Evolutionary conservation across 2,888 invertebrate species (phyloP).

Genomic region (Macropis europaea): DNA sequence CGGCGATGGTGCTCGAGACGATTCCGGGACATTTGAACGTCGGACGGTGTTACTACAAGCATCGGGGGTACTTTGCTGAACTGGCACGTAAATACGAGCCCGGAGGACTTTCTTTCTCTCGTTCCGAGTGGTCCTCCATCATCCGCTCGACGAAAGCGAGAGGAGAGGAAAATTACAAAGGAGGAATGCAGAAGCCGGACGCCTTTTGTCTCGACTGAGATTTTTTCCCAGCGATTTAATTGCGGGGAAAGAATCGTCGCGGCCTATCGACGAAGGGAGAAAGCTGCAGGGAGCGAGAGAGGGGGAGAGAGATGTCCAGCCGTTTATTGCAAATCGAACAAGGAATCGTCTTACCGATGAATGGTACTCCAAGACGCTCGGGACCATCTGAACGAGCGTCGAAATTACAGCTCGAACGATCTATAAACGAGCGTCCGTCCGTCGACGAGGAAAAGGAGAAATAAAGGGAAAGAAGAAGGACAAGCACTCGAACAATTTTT

Average conservation of each 20-base stretch:
- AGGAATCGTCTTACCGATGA: slow-evolving; percentile 45
- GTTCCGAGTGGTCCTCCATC: slow-evolving; percentile 51
- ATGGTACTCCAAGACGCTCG: slow-evolving; percentile 43
- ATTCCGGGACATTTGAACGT: slow-evolving; percentile 25
- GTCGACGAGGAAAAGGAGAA: not conserved
- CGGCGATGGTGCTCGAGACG: slow-evolving; percentile 6
- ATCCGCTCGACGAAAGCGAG: slow-evolving; percentile 15
- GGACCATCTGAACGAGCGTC: slow-evolving; percentile 50
- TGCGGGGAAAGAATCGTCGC: slow-evolving; percentile 53
- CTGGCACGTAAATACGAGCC: slow-evolving; percentile 53
- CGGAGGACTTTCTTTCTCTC: slow-evolving; percentile 44
- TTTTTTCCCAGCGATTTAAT: slow-evolving; percentile 60
- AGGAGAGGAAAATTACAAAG: slow-evolving; percentile 31
- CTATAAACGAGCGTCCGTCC: slow-evolving; percentile 43
- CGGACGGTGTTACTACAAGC: slow-evolving; percentile 34
- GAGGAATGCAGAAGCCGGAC: slow-evolving; percentile 53
- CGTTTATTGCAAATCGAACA: slow-evolving; percentile 62
- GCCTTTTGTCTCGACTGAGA: slow-evolving; percentile 56
- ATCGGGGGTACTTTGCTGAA: slow-evolving; percentile 31
- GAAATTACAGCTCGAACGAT: slow-evolving; percentile 47
- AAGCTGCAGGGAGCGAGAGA: too few relatives aligned
- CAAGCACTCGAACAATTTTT: too few relatives aligned
- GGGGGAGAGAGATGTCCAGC: slow-evolving; percentile 28
- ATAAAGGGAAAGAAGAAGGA: not conserved
- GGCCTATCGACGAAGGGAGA: slow-evolving; percentile 29